Conservation (phyloP, 2,797 vertebrate genomes). For the Eremophila alpestris region DNA sequence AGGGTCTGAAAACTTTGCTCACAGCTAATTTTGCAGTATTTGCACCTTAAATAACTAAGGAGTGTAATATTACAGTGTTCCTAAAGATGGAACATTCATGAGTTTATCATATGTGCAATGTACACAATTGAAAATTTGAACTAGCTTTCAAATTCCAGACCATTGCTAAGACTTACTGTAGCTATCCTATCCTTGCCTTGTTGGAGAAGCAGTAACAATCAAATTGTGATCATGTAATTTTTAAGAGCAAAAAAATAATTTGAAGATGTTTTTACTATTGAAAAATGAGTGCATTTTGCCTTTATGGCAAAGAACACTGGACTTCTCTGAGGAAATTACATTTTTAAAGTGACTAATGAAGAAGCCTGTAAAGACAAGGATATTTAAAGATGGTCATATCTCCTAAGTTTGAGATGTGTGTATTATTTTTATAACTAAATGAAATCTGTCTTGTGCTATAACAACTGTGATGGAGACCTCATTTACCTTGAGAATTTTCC, state of each 20-base stretch:
- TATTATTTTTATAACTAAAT: neutral
- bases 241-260: neutral
- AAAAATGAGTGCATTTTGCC: constrained; percentile 6
- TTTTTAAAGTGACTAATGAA: neutral
- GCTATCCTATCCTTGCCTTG: neutral
- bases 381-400: neutral
- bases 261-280: neutral
- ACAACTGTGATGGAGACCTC: neutral
- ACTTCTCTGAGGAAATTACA: constrained; percentile 1
- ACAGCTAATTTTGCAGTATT: neutral
- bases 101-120: neutral
- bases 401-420: neutral
- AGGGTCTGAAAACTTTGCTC: neutral
- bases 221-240: neutral
- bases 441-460: neutral
- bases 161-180: neutral
- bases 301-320: neutral
- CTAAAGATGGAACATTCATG: neutral
- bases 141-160: neutral
- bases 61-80: neutral
- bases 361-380: neutral
- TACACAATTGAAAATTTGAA: neutral
- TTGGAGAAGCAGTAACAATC: neutral
- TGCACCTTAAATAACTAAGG: neutral
- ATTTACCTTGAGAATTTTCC: neutral